Conservation (phyloP, 2,113 vertebrate species). For the Cricetomys ansorgei region DNA sequence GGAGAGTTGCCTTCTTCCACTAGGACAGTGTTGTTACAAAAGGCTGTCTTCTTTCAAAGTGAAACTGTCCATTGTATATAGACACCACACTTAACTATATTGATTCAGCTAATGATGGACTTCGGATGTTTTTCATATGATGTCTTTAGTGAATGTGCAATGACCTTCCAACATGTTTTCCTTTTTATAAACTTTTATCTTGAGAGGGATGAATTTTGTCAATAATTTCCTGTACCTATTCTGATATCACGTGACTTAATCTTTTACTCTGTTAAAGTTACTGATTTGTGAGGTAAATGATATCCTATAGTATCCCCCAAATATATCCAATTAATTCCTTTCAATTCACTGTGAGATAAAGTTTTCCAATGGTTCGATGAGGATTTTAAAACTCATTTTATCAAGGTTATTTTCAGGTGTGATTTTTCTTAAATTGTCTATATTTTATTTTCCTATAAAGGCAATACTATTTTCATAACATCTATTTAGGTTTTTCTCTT, state of each 20-base stretch:
- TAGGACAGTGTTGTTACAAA: not conserved
- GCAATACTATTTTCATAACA: not conserved
- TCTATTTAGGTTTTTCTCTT: not conserved
- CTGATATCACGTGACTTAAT: not conserved
- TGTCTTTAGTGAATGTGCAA: not conserved
- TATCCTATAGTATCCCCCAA: not conserved
- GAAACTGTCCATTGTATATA: not conserved
- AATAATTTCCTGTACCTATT: not conserved
- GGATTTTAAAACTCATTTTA: not conserved
- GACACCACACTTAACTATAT: not conserved
- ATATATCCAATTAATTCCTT: not conserved
- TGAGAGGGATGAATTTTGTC: not conserved
- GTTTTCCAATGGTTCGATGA: not conserved
- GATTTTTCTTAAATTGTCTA: not conserved
- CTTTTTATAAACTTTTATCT: not conserved
- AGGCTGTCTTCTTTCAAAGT: not conserved
- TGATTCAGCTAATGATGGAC: not conserved
- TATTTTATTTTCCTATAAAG: not conserved
- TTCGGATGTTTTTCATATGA: not conserved
- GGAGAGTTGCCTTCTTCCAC: not conserved
- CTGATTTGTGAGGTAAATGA: not conserved
- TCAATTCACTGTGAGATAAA: not conserved
- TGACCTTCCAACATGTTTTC: not conserved
- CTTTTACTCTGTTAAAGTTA: not conserved
- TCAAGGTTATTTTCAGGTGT: not conserved